Base-by-base conservation (phyloP, 2,888 invertebrate species). In the Phania funesta region DNA sequence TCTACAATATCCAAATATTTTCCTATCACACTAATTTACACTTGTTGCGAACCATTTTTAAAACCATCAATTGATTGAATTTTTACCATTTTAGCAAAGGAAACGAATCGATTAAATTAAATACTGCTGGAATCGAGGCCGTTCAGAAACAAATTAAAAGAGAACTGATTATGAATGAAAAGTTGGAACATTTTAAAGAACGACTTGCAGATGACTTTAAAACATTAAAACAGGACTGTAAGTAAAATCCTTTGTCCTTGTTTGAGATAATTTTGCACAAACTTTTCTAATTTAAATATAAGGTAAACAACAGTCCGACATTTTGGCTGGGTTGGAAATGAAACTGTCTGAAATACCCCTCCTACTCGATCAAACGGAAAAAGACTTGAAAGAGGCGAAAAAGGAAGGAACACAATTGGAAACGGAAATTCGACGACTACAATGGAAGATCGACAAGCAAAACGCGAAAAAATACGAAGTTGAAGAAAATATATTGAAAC, bases 111-210 rank as follows among this genome's bases (percentile, higher is more conserved):
- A 93, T 93, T 38, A 92, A 92, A 70, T 92, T 93, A 0, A 88
- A 93, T 73, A 86, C 92, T 4, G 90, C 92, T 64, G 94, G 94
- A 87, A 92, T 94, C 62, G 94, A 94, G 56, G 93, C 94, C 74
- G 92, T 94, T 0, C 95, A 94, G 87, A 95, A 95, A 85, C 92
- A 93, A 48, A 92, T 92, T 2, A 90, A 91, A 70, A 93, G 94
- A 79, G 95, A 95, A 89, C 93, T 95, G 92, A 92, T 93, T 71
- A 92, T 92, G 13, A 94, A 95, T 86, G 94, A 94, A 86, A 92
- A 93, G 84, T 87, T 95, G 2, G 93, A 93, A 0, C 91, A 93
- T 86, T 91, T 93, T 67, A 93, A 93, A 85, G 92, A 92, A 56
- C 93, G 94, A 77, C 86, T 94, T 5, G 87, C 91, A 0, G 92